Evolutionary conservation across 2,888 invertebrate species (phyloP).

Genomic region (Odontothrips loti): DNA sequence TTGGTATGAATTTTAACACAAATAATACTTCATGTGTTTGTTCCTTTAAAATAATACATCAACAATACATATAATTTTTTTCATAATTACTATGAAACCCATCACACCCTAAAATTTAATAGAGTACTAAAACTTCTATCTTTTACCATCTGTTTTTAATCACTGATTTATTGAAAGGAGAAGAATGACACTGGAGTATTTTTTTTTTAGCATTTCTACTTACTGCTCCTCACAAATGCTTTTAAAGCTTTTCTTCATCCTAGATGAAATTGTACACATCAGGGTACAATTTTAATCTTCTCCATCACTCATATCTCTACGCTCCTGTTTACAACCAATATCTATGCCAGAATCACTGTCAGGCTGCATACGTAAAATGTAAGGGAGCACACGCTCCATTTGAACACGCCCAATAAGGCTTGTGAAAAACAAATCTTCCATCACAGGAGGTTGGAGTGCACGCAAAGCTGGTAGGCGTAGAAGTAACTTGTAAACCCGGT

Average conservation of each 20-base stretch:
- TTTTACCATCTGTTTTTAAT: neutral
- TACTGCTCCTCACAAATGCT: neutral
- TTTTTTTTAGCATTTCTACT: neutral
- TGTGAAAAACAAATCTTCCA: constrained; percentile 90
- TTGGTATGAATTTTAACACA: no score
- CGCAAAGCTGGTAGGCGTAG: constrained; percentile 68
- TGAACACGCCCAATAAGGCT: constrained; percentile 88
- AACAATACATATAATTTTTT: neutral
- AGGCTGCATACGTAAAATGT: constrained; percentile 61
- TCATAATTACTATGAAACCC: neutral
- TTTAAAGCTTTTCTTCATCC: neutral
- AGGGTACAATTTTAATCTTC: neutral
- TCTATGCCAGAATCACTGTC: constrained; percentile 26
- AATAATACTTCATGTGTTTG: neutral
- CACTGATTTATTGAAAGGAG: neutral
- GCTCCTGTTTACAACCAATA: constrained; percentile 17
- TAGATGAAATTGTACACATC: no score
- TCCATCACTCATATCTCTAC: constrained; percentile 5
- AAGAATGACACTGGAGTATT: neutral
- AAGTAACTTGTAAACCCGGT: constrained; percentile 60
- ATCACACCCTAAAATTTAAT: neutral
- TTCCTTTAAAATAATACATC: neutral
- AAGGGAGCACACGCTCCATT: constrained; percentile 93
- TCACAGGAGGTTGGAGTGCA: constrained; percentile 64
- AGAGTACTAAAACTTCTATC: neutral